Base-by-base conservation (phyloP, 1,140 invertebrate species). In the Branchinecta lynchi region DNA sequence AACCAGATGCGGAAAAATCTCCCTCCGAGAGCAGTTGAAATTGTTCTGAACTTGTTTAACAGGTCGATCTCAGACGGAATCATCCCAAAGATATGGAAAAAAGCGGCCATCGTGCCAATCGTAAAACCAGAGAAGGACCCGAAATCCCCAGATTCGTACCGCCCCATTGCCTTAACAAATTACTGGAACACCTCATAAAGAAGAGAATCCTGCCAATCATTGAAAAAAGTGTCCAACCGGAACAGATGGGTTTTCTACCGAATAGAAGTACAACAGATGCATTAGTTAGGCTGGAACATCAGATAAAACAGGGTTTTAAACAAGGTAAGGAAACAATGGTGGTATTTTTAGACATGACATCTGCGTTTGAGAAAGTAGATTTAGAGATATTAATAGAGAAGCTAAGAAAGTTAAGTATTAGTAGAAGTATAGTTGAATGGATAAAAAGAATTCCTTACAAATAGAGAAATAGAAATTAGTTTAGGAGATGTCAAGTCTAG, bases 401-500 rank as follows among this genome's bases (percentile, higher is more conserved):
- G 17, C 51, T 60, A 60, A 12, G 51, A 20, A 15, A 15, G 12
- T 20, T 60, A 60, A 60, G 17, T 12, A 20, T 60, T 60, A 60
- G 17, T 12, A 12, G 12, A 12, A 12, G 1, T 60, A 20, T 60
- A 15, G 12, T 60, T 3, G 17, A 60, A 60, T 60, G 17, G 51
- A 60, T 20, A 15, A 20, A n/a, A 60, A 60, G 12, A 20, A 15
- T 60, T 60, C 6, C 6, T 60, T 2, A 3, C 17, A 60, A 20
- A 60, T 15, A 60, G 51, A 15, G 51, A 60, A 60, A 60, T 60
- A 60, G 51, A 60, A 60, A 60, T 60, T 15, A 60, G 12, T 60
- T 60, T 60, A 60, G 51, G 17, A 60, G 17, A 60, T 32, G 32
- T 32, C 2, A 32, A 32, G 32, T 32, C 32, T 32, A 32, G 32